These are phyloP conservation scores for Apeltes quadracus DNA, from an alignment of 2,113 vertebrate genomes.

Conservation along the genomic window DNA sequence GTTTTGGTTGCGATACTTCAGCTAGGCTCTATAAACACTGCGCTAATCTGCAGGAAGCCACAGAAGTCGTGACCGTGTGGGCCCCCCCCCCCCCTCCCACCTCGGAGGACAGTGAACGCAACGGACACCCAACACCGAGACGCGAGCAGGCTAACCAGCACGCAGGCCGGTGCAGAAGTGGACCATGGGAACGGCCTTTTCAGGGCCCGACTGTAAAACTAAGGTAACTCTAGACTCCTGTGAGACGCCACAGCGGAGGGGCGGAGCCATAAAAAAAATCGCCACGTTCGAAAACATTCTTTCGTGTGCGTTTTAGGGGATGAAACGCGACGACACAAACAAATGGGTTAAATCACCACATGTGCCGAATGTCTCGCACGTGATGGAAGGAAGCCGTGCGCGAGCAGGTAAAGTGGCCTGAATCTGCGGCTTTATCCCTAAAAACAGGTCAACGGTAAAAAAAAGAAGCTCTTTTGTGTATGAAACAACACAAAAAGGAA, in stretches of 20 bases:
- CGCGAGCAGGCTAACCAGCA: conserved; percentile 28
- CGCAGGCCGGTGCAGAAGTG: conserved; percentile 30
- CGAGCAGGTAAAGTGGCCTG: conserved; percentile 18
- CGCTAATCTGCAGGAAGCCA: conserved; percentile 78
- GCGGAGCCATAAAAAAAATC: conserved; percentile 32
- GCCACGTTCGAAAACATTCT: not conserved
- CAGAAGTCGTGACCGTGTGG: conserved; percentile 58
- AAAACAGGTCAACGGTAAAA: conserved; percentile 32
- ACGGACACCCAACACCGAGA: conserved; percentile 50
- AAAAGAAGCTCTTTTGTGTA: conserved; percentile 40
- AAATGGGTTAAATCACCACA: not conserved
- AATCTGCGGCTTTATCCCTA: conserved; percentile 16
- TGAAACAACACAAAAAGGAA: not conserved
- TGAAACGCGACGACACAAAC: not conserved
- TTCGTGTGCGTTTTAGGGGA: not conserved
- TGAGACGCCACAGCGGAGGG: conserved; percentile 37
- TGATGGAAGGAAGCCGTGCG: not conserved
- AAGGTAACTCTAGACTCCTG: conserved; percentile 61
- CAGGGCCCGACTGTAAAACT: conserved; percentile 60
- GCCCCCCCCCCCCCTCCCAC: not conserved
- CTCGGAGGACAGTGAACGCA: conserved; percentile 46
- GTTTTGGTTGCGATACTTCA: conserved; percentile 72
- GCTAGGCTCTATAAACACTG: conserved; percentile 72
- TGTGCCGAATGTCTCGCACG: not conserved
- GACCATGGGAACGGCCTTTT: conserved; percentile 65